Evolutionary conservation across 2,113 vertebrate species (phyloP), one percentile per base, ranked within the genome.

Genomic region (Tyrannus savana): DNA sequence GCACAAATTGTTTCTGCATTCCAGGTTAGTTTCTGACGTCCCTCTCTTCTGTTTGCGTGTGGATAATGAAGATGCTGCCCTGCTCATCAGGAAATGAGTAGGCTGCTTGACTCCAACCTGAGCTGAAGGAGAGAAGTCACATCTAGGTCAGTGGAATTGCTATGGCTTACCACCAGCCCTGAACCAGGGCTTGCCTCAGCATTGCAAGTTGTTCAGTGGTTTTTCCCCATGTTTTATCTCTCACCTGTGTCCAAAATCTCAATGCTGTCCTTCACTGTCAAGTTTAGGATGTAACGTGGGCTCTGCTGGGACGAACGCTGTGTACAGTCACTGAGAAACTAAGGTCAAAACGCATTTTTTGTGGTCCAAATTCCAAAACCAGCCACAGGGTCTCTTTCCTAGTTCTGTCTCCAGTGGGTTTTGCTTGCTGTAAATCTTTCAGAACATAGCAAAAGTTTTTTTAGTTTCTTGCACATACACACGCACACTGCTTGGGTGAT

Each of bases 1-100:
- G 83, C 37, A 76, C 79, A 86, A 68, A 39, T 52, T 44, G 49
- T 79, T 95, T 80, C 85, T 76, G 1, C 53, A 31, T 92, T 92
- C 91, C 67, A 56, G 72, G 69, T 39, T 79, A 14, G 63, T 46
- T 64, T 79, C 72, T 93, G 84, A 56, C 2, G 2, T 73, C 41
- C 17, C 41, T 90, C 33, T 64, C 58, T 12, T 14, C 66, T 64
- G 44, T 55, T 56, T 83, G 50, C 4, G 0, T 14, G 52, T 14
- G 53, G 27, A 31, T 47, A 24, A 50, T 31, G 76, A 56, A 18
- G 89, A 76, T n/a, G 71, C 47, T 90, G 42, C 52, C n/a, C 52
- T 50, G 56, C 62, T 83, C 4, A 0, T 47, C 66, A 31, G 55
- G 89, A 69, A 63, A 37, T 19, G n/a, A 80, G 67, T 5, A 7